Percentiles rank a stretch among this genome's conserved stretches.
phyloP scores from a whole-genome alignment of 1,140 invertebrate species.

The Adoxophyes honmai region DNA sequence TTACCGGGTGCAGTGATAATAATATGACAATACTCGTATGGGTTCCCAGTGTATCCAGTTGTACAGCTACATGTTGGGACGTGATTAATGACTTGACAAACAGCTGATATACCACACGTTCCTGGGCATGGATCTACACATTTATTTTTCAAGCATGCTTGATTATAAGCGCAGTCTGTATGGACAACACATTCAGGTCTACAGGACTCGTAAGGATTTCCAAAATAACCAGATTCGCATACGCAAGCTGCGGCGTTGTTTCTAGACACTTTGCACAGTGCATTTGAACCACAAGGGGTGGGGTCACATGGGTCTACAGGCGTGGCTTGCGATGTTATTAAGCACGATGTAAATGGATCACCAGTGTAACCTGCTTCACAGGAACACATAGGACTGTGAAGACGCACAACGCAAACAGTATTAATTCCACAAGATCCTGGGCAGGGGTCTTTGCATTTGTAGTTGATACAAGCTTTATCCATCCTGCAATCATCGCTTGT shows the following conservation, averaged over 20 bases:
- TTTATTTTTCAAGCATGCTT: constrained; percentile 81
- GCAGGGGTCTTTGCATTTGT: constrained; percentile 85
- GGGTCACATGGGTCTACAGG: constrained; percentile 80
- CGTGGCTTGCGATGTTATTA: constrained; percentile 42
- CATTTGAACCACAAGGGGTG: constrained; percentile 83
- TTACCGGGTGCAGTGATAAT: constrained; percentile 75
- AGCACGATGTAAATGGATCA: constrained; percentile 67
- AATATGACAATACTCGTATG: constrained; percentile 80
- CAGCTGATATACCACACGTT: constrained; percentile 81
- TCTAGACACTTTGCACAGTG: constrained; percentile 79
- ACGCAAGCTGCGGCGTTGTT: constrained; percentile 79
- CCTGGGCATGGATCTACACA: constrained; percentile 84
- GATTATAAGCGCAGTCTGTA: constrained; percentile 80
- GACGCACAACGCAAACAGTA: constrained; percentile 82
- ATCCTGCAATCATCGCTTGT: constrained; percentile 84
- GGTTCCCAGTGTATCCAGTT: constrained; percentile 84
- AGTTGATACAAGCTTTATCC: constrained; percentile 82
- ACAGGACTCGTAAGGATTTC: constrained; percentile 78
- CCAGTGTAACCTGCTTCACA: constrained; percentile 78
- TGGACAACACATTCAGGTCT: constrained; percentile 84
- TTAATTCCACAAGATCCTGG: constrained; percentile 82
- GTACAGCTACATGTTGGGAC: constrained; percentile 83
- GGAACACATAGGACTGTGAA: constrained; percentile 86
- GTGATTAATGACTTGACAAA: constrained; percentile 84
- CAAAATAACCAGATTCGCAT: constrained; percentile 84